phyloP scores from a whole-genome alignment of 2,113 vertebrate genomes.

The Gorsachius goisagi region DNA sequence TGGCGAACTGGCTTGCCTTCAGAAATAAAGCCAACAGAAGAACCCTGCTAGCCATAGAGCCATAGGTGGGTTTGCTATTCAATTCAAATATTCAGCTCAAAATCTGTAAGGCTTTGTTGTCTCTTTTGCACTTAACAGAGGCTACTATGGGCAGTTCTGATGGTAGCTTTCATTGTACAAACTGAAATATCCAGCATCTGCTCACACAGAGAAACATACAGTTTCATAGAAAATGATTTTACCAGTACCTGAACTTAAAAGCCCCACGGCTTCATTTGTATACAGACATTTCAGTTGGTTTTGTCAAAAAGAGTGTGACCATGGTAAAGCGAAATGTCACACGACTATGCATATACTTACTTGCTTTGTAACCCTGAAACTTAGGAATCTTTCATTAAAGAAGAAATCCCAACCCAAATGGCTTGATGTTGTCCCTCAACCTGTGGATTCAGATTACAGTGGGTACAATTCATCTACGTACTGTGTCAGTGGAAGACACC shows the following conservation, averaged over 20 bases:
- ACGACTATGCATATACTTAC: not conserved
- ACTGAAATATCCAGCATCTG: not conserved
- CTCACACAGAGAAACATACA: not conserved
- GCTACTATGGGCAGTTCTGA: not conserved
- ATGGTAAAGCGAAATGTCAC: not conserved
- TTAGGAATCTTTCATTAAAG: not conserved
- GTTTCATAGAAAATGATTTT: not conserved
- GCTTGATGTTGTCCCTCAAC: not conserved
- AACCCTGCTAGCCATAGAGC: not conserved
- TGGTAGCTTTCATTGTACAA: not conserved
- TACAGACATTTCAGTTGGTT: not conserved
- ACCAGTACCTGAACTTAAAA: not conserved
- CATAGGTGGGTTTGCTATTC: not conserved
- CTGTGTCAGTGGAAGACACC: not conserved
- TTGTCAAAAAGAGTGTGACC: not conserved
- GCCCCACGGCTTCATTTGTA: not conserved
- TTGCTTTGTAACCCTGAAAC: not conserved
- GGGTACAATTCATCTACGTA: not conserved
- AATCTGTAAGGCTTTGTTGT: not conserved
- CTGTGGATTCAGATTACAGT: not conserved
- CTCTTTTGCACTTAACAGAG: not conserved
- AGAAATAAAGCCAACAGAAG: not conserved
- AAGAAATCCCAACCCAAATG: not conserved
- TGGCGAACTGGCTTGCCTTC: not conserved
- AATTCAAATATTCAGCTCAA: not conserved